A percentile compares a stretch with the other conserved stretches of the same genome.
Evolutionary conservation across 2,113 vertebrate species (phyloP).

Genomic region (Hippocampus mohnikei): DNA sequence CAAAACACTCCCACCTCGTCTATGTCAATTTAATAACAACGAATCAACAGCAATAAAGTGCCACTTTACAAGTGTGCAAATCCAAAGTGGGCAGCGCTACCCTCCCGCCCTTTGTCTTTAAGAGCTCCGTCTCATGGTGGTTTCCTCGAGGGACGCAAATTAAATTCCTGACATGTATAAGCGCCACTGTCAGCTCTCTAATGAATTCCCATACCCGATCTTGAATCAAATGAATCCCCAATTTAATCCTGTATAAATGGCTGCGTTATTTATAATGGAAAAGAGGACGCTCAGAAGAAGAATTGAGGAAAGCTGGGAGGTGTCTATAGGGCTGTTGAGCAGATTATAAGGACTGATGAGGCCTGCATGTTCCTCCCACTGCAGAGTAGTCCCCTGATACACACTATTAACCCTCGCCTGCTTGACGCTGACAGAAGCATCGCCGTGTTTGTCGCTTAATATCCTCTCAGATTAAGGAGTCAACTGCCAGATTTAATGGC

Average conservation of each 20-base stretch:
- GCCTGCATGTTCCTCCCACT: constrained; percentile 47
- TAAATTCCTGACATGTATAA: constrained; percentile 68
- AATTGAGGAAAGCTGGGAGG: constrained; percentile 62
- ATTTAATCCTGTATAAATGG: constrained; percentile 77
- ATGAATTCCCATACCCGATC: constrained; percentile 74
- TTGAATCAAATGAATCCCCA: constrained; percentile 74
- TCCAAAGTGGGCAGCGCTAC: constrained; percentile 46
- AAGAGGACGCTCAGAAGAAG: constrained; percentile 63
- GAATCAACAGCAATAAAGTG: constrained; percentile 55
- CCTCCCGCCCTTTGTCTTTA: constrained; percentile 44
- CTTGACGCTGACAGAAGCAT: constrained; percentile 78
- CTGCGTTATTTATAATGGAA: constrained; percentile 63
- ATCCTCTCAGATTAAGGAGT: constrained; percentile 81
- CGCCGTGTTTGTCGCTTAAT: constrained; percentile 78
- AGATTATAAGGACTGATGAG: constrained; percentile 71
- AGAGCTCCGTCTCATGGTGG: constrained; percentile 40
- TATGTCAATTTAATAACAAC: constrained; percentile 49
- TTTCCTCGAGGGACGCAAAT: constrained; percentile 65
- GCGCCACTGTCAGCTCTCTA: constrained; percentile 58
- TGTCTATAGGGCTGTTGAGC: constrained; percentile 62
- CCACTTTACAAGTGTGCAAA: constrained; percentile 43
- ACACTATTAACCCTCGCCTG: constrained; percentile 80
- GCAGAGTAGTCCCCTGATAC: constrained; percentile 75
- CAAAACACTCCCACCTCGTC: constrained; percentile 14
- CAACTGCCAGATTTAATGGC: constrained; percentile 73